phyloP scores from a whole-genome alignment of 1,140 invertebrate genomes.

The Ericerus pela region DNA sequence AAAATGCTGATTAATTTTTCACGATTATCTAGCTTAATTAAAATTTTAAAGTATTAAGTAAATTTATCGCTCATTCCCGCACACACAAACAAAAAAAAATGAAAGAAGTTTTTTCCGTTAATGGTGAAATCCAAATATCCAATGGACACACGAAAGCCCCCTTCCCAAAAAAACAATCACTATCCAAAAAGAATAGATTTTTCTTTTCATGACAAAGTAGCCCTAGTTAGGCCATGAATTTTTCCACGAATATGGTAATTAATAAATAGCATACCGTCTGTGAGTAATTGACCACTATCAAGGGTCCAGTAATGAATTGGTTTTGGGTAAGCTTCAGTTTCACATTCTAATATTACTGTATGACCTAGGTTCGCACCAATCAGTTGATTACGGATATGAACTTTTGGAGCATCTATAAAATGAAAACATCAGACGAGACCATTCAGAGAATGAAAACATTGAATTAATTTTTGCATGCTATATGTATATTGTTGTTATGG shows the following conservation, averaged over 20 bases:
- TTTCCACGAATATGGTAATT: background rate
- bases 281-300: conserved; percentile 68
- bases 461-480: background rate
- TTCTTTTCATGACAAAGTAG: background rate
- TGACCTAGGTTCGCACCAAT: conserved; percentile 70
- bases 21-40: background rate
- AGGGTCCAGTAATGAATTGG: conserved; percentile 82
- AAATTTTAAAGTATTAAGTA: background rate
- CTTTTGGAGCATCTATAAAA: conserved; percentile 62
- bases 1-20: background rate
- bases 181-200: no score
- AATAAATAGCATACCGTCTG: conserved; percentile 47
- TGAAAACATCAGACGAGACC: background rate
- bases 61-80: background rate
- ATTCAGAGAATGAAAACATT: background rate
- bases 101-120: conserved; percentile 43
- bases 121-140: conserved; percentile 58
- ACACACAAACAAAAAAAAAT: background rate
- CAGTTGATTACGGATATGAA: conserved; percentile 70
- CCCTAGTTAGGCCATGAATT: background rate
- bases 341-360: conserved; percentile 65
- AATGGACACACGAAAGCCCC: background rate
- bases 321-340: conserved; percentile 73
- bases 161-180: no score
- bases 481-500: background rate